phyloP scores from a whole-genome alignment of 2,113 vertebrate genomes.

The Cryptoleucopteryx plumbea region DNA sequence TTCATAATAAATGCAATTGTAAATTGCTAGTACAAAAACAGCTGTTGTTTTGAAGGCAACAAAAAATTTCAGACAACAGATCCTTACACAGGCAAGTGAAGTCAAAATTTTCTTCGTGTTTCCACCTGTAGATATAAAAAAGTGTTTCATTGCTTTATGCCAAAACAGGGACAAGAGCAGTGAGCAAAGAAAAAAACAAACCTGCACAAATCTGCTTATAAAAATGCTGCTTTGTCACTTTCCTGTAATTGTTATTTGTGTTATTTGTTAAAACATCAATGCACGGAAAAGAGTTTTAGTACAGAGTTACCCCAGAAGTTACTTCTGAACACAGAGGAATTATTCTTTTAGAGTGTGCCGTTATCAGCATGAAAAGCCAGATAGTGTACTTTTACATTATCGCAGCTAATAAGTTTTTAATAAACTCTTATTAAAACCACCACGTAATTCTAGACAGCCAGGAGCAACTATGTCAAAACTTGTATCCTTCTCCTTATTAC shows the following conservation, averaged over 20 bases:
- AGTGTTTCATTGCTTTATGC: background rate
- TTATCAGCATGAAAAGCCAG: background rate
- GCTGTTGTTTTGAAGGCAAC: background rate
- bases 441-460: background rate
- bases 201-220: background rate
- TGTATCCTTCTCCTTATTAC: background rate
- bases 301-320: background rate
- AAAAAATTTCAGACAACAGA: background rate
- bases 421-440: background rate
- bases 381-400: background rate
- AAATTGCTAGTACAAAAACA: background rate
- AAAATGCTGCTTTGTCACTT: background rate
- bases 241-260: background rate
- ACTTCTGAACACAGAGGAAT: background rate
- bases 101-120: background rate
- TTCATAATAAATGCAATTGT: background rate
- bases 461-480: background rate
- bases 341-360: background rate
- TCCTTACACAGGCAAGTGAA: background rate
- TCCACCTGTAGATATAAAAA: background rate
- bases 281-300: background rate
- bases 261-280: background rate
- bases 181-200: background rate
- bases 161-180: background rate
- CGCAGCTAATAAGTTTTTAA: background rate